These are phyloP conservation scores for Penaeus japonicus DNA, from an alignment of 1,140 invertebrate genomes.

Conservation along the genomic window DNA sequence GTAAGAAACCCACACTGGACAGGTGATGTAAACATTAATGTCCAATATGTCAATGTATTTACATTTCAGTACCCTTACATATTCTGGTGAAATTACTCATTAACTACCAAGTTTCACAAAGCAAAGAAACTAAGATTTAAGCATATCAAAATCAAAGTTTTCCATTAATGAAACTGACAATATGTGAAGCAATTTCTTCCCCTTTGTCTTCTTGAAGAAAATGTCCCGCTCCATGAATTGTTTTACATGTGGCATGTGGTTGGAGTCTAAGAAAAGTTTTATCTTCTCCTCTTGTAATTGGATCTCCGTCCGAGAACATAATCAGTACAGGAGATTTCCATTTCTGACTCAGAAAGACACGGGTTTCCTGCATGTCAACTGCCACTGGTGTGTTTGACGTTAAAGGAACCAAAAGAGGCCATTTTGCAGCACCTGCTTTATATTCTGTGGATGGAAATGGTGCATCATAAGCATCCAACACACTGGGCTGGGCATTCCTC, in stretches of 20 bases:
- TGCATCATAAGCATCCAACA: constrained; percentile 31
- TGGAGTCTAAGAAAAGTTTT: constrained; percentile 7
- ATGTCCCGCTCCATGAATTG: constrained; percentile 28
- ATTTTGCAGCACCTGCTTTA: constrained; percentile 37
- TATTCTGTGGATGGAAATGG: constrained; percentile 41
- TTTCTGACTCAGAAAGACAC: constrained; percentile 25
- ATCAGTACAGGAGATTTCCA: constrained; percentile 43
- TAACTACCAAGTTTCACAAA: no score
- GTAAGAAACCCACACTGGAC: no score
- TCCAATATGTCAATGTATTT: no score
- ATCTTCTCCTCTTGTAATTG: constrained; percentile 25
- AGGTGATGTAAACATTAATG: no score
- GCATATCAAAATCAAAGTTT: not conserved
- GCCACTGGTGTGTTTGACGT: constrained; percentile 22
- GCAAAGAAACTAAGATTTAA: no score
- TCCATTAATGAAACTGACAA: constrained; percentile 35
- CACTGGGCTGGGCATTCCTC: not conserved
- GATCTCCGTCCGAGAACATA: constrained; percentile 47
- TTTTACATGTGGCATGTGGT: constrained; percentile 36
- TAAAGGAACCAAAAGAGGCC: constrained; percentile 50
- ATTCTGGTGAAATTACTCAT: no score
- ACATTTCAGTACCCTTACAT: no score
- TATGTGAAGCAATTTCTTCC: constrained; percentile 23
- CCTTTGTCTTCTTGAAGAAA: constrained; percentile 49
- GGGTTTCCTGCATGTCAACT: constrained; percentile 40